A percentile compares a stretch with the other conserved stretches of the same genome.
These are phyloP conservation scores for Hecatera dysodea DNA, from an alignment of 2,888 invertebrate species.

Conservation along the genomic window DNA sequence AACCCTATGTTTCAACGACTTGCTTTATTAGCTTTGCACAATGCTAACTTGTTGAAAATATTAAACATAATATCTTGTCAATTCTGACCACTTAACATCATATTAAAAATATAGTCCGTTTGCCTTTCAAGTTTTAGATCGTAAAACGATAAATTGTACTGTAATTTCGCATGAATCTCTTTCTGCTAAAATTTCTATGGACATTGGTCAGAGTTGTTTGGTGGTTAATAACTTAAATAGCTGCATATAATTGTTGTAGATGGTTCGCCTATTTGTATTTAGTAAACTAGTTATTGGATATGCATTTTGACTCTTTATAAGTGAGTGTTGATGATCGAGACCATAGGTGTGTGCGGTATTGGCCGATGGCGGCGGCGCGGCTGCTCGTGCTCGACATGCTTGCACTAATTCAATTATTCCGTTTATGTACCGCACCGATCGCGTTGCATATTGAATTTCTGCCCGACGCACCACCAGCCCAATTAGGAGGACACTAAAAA, in stretches of 20 bases:
- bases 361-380: constrained; percentile 61
- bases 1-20: constrained; percentile 3
- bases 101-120: constrained; percentile 13
- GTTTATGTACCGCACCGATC: constrained; percentile 86
- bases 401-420: constrained; percentile 88
- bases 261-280: not conserved
- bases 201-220: not conserved
- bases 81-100: not conserved
- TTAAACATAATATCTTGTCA: not conserved
- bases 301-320: constrained; percentile 1
- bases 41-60: constrained; percentile 13
- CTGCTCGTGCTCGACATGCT: constrained; percentile 80
- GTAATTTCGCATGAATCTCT: constrained; percentile 1
- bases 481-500: constrained; percentile 89
- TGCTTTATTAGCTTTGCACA: constrained; percentile 26
- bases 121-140: not conserved
- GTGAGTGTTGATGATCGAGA: constrained; percentile 44
- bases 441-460: constrained; percentile 88
- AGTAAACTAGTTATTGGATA: constrained; percentile 7
- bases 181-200: constrained; percentile 12
- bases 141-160: constrained; percentile 2
- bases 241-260: not conserved
- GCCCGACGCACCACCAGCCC: constrained; percentile 82
- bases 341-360: constrained; percentile 73
- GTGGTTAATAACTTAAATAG: constrained; percentile 1